These are phyloP conservation scores for Drosophila ohnishii DNA, from an alignment of 1,140 invertebrate genomes.

Conservation along the genomic window DNA sequence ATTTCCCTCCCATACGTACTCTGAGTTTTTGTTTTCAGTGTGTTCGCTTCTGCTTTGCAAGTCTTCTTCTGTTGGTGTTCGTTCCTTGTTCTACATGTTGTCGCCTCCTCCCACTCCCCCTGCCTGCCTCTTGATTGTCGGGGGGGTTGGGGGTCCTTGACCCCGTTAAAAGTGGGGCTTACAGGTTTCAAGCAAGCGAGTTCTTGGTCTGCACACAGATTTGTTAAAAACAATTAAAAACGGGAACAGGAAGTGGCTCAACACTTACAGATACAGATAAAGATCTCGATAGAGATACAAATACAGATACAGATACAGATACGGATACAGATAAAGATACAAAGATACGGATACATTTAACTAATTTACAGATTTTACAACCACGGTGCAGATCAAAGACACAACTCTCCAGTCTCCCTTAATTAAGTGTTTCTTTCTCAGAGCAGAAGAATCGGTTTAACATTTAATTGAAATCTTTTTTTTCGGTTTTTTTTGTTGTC, in stretches of 20 bases:
- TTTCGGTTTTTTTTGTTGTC: neutral
- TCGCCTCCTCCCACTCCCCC: neutral
- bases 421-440: constrained; percentile 15
- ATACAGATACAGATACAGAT: neutral
- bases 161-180: neutral
- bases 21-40: constrained; percentile 33
- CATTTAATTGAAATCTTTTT: constrained; percentile 23
- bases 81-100: constrained; percentile 46
- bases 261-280: neutral
- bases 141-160: neutral
- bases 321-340: neutral
- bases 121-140: constrained; percentile 2
- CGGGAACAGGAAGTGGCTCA: constrained; percentile 4
- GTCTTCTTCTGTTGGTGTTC: constrained; percentile 52
- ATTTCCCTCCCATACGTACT: neutral
- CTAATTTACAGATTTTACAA: neutral
- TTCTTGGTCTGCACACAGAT: constrained; percentile 10
- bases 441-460: constrained; percentile 13
- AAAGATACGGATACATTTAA: neutral
- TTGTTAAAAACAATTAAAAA: neutral
- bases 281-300: neutral
- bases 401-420: neutral
- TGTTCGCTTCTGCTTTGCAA: constrained; percentile 45
- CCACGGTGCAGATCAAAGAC: constrained; percentile 1
- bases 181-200: neutral